Conservation (phyloP, 30 jellyfish, hydroid and myxozoan genomes). For the Chrysaora quinquecirrha region DNA sequence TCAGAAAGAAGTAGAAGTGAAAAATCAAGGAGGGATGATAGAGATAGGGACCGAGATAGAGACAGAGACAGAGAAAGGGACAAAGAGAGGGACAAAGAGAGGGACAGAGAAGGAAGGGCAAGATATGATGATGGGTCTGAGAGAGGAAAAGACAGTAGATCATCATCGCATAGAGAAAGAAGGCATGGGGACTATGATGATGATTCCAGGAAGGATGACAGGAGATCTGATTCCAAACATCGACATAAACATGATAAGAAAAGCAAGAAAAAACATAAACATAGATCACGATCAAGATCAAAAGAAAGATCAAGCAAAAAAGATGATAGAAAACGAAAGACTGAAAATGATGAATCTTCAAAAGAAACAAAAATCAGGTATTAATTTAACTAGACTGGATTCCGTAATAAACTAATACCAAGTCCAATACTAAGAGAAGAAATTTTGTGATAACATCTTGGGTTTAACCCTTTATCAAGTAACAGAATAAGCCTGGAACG, state of each 20-base stretch:
- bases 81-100: conserved; percentile 3
- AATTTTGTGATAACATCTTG: no score
- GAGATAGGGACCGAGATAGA: conserved; percentile 61
- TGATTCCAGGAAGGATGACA: conserved; percentile 9
- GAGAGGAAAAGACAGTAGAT: neutral
- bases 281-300: conserved; percentile 59
- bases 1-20: conserved; percentile 9
- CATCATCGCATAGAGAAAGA: neutral
- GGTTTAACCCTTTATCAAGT: no score
- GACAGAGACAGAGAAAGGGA: conserved; percentile 47
- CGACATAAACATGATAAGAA: conserved; percentile 56
- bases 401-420: no score
- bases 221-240: conserved; percentile 42
- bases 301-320: conserved; percentile 8
- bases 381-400: no score
- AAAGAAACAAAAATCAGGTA: conserved; percentile 34
- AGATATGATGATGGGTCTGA: neutral
- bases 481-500: no score
- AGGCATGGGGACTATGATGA: conserved; percentile 26
- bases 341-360: neutral
- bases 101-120: neutral
- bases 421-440: no score
- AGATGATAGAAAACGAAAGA: conserved; percentile 19
- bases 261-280: conserved; percentile 58
- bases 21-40: conserved; percentile 20